A percentile compares a stretch with the other conserved stretches of the same genome.
Conservation (phyloP, 1,140 invertebrate genomes). For the Pantala flavescens region DNA sequence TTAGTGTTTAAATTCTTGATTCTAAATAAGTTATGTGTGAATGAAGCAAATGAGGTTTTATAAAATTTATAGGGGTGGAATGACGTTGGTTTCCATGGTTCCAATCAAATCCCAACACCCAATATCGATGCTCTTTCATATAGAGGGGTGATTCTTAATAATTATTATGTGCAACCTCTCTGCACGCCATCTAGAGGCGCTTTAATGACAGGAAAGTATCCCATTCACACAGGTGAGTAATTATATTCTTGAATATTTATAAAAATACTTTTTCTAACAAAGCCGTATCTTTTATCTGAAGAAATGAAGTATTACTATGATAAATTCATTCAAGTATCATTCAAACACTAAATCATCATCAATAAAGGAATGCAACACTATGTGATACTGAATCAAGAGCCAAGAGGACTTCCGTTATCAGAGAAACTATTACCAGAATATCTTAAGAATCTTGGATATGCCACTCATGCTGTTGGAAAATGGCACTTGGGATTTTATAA, state of each 20-base stretch:
- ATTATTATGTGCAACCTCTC: slow-evolving; percentile 41
- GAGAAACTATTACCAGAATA: slow-evolving; percentile 45
- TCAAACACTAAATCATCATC: too few relatives aligned
- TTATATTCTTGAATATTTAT: not conserved
- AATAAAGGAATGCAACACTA: slow-evolving; percentile 48
- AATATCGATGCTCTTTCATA: slow-evolving; percentile 45
- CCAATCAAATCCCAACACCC: slow-evolving; percentile 45
- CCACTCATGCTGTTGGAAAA: slow-evolving; percentile 56
- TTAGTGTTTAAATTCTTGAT: too few relatives aligned
- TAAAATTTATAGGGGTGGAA: slow-evolving; percentile 42
- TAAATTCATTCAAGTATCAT: too few relatives aligned
- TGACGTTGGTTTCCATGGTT: slow-evolving; percentile 54
- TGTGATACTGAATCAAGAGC: slow-evolving; percentile 42
- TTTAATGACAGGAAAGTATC: slow-evolving; percentile 46
- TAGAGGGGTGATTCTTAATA: slow-evolving; percentile 36
- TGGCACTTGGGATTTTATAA: slow-evolving; percentile 55
- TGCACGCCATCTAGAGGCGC: slow-evolving; percentile 46
- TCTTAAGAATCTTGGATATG: slow-evolving; percentile 49
- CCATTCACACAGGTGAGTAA: slow-evolving; percentile 39
- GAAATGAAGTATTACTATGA: not conserved
- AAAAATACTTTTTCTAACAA: not conserved
- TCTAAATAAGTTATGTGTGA: too few relatives aligned
- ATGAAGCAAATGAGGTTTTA: not conserved
- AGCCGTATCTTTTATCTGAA: not conserved
- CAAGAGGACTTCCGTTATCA: slow-evolving; percentile 45